phyloP scores from a whole-genome alignment of 2,797 vertebrate genomes.

The Sciurus vulgaris region DNA sequence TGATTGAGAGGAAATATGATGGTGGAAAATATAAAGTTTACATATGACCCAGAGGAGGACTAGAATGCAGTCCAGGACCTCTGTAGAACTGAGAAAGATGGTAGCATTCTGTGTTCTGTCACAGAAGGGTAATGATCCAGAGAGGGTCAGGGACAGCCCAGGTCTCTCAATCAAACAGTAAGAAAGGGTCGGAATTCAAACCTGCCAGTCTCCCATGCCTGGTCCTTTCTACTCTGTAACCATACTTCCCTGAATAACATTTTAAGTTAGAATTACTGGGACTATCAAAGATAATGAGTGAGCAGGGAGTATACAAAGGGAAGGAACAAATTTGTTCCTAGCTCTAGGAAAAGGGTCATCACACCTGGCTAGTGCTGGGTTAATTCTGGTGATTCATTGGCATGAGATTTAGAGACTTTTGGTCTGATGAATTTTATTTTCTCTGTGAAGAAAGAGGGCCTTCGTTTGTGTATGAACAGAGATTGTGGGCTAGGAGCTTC shows the following conservation, averaged over 20 bases:
- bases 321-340: neutral
- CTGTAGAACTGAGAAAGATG: neutral
- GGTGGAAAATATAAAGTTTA: neutral
- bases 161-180: neutral
- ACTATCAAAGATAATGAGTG: neutral
- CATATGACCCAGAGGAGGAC: neutral
- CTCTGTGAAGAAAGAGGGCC: neutral
- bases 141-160: fast-evolving
- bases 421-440: neutral
- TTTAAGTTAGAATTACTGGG: neutral
- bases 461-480: neutral
- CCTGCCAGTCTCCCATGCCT: too few species aligned
- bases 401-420: neutral
- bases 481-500: neutral
- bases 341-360: neutral
- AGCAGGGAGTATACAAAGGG: neutral
- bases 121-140: neutral
- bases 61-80: neutral
- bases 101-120: fast-evolving
- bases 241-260: neutral
- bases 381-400: neutral
- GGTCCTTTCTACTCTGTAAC: neutral
- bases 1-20: neutral
- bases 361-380: too few species aligned
- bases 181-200: neutral